phyloP scores from a whole-genome alignment of 2,113 vertebrate species.

The Glaucomys volans region DNA sequence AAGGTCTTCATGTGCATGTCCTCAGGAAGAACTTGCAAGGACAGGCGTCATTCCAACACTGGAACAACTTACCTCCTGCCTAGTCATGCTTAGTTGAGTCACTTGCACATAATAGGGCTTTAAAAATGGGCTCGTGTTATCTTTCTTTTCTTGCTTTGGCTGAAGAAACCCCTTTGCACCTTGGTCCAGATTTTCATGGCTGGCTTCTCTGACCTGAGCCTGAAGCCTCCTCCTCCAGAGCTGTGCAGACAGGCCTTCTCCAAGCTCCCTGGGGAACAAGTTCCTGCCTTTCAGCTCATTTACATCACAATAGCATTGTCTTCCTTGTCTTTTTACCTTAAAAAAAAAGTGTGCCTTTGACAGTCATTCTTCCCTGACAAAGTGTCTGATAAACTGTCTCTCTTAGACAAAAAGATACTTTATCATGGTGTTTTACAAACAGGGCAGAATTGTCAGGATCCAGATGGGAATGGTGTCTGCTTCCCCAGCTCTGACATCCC shows the following conservation, averaged over 20 bases:
- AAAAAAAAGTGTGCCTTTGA: not conserved
- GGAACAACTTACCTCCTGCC: not conserved
- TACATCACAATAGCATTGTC: not conserved
- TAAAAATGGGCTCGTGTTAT: not conserved
- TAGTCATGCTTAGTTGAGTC: not conserved
- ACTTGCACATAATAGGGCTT: not conserved
- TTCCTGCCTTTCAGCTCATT: constrained; percentile 4
- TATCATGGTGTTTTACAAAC: constrained; percentile 53
- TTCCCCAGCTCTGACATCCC: not conserved
- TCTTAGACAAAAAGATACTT: constrained; percentile 33
- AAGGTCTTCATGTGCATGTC: not conserved
- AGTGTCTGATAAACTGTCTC: constrained; percentile 34
- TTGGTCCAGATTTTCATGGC: not conserved
- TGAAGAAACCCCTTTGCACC: not conserved
- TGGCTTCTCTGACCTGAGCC: not conserved
- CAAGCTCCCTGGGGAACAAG: not conserved
- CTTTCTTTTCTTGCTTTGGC: not conserved
- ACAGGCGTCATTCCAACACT: not conserved
- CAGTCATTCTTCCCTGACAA: constrained; percentile 52
- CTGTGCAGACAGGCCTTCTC: not conserved
- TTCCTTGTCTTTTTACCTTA: constrained; percentile 32
- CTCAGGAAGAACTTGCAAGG: not conserved
- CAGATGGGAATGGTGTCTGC: not conserved
- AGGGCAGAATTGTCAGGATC: constrained; percentile 44
- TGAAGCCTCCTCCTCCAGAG: not conserved